Conservation (phyloP, 2,888 invertebrate species). For the Xylophagus ater region DNA sequence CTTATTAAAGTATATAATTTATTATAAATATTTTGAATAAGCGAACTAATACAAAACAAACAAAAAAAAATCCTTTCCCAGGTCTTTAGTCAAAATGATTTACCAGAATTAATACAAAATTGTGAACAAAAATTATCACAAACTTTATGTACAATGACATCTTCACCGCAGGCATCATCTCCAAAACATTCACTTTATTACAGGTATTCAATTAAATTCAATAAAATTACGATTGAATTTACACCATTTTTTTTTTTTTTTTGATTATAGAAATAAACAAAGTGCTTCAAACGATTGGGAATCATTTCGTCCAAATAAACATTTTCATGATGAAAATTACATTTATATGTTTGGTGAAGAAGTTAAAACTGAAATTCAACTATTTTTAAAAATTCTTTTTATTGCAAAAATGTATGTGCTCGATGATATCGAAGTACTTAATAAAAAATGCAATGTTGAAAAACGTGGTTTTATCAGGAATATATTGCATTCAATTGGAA, state of each 20-base stretch:
- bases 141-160: slow-evolving; percentile 8
- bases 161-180: slow-evolving; percentile 7
- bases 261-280: background rate
- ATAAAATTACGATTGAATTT: background rate
- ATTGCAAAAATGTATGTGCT: slow-evolving; percentile 30
- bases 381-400: slow-evolving; percentile 29
- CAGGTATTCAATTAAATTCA: slow-evolving; percentile 7
- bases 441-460: slow-evolving; percentile 25
- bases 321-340: slow-evolving; percentile 26
- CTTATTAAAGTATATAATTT: slow-evolving; percentile 51
- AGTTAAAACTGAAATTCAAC: slow-evolving; percentile 27
- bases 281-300: slow-evolving; percentile 19
- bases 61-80: slow-evolving; percentile 9
- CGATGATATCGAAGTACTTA: slow-evolving; percentile 27
- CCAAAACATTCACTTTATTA: slow-evolving; percentile 11
- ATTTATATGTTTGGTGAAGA: slow-evolving; percentile 29
- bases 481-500: slow-evolving; percentile 26
- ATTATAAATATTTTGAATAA: background rate
- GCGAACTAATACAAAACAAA: background rate
- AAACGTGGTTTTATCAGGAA: slow-evolving; percentile 43
- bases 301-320: slow-evolving; percentile 19
- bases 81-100: slow-evolving; percentile 27
- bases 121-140: slow-evolving; percentile 22
- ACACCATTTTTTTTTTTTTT: too few relatives aligned
- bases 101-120: slow-evolving; percentile 24